Conservation (phyloP, 2,113 vertebrate species). For the Tor tambroides region DNA sequence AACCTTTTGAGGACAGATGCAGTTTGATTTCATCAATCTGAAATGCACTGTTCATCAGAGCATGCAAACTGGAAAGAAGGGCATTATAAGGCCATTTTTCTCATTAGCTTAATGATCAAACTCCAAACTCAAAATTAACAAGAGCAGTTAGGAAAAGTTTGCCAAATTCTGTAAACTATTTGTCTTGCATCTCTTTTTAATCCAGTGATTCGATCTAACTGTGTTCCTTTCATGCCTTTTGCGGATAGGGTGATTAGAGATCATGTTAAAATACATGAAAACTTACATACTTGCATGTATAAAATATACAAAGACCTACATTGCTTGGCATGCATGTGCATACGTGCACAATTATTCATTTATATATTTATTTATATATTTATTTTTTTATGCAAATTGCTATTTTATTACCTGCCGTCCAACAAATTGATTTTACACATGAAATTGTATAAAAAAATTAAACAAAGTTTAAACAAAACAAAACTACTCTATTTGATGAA, state of each 20-base stretch:
- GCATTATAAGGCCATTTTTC: slow-evolving; percentile 24
- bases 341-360: no score
- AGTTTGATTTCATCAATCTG: slow-evolving; percentile 14
- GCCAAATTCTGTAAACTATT: background rate
- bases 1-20: slow-evolving; percentile 30
- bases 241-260: background rate
- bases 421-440: no score
- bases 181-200: background rate
- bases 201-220: background rate
- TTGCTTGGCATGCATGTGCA: background rate
- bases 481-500: background rate
- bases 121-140: background rate
- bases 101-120: slow-evolving; percentile 33
- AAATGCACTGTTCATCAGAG: background rate
- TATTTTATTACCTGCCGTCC: no score
- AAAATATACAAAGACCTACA: background rate
- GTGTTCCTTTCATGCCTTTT: background rate
- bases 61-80: slow-evolving; percentile 16
- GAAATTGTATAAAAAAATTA: no score
- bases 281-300: no score
- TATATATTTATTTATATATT: no score
- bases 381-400: no score
- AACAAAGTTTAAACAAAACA: background rate
- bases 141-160: background rate
- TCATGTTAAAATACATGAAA: background rate